These are phyloP conservation scores for Aleiodes leptofemur DNA, from an alignment of 2,888 invertebrate genomes.

Conservation along the genomic window DNA sequence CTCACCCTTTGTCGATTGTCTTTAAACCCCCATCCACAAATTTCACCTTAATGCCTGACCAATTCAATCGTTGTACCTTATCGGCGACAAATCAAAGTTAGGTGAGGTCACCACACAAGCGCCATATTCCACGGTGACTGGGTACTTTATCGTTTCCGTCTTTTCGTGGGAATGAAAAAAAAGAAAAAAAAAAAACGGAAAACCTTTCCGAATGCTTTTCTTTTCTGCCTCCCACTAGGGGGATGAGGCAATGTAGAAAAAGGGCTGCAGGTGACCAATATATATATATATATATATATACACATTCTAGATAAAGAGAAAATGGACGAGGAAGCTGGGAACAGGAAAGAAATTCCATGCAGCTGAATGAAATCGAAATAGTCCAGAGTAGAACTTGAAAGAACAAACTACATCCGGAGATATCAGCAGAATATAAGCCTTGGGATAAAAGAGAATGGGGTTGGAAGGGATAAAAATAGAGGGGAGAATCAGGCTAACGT, in stretches of 20 bases:
- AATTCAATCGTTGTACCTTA: conserved; percentile 32
- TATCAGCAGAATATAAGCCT: conserved; percentile 13
- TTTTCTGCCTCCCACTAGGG: background rate
- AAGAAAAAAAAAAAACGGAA: background rate
- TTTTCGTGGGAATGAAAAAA: background rate
- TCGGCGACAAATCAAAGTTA: conserved; percentile 44
- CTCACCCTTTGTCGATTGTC: background rate
- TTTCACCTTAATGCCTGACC: conserved; percentile 4
- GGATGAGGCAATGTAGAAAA: background rate
- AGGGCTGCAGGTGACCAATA: background rate
- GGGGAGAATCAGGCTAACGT: too few relatives aligned
- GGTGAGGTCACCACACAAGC: conserved; percentile 8
- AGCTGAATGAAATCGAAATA: conserved; percentile 26
- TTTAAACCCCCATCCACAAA: background rate
- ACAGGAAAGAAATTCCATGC: background rate
- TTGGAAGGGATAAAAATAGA: background rate
- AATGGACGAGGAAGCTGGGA: conserved; percentile 1
- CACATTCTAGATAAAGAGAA: background rate
- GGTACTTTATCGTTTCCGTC: conserved; percentile 25
- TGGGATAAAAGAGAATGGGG: conserved; percentile 15
- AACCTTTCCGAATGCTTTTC: background rate
- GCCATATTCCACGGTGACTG: conserved; percentile 15
- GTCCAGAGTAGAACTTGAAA: conserved; percentile 25
- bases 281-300: background rate
- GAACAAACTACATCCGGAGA: conserved; percentile 29